Evolutionary conservation across 2,888 invertebrate genomes (phyloP).

Genomic region (Drosophila paranaensis): DNA sequence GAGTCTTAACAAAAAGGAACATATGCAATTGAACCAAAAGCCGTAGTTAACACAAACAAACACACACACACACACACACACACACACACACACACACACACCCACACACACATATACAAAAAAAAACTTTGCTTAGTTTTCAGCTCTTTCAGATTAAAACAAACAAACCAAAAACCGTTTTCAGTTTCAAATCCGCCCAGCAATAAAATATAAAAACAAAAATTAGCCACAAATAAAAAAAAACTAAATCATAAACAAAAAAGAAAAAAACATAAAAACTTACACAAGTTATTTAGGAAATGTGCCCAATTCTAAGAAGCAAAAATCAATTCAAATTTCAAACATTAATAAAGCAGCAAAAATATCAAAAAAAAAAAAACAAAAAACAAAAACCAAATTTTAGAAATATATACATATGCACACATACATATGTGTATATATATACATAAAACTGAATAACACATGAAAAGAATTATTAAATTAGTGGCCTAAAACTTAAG

Average conservation of each 20-base stretch:
- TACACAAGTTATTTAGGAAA: slow-evolving; percentile 47
- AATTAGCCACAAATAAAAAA: slow-evolving; percentile 15
- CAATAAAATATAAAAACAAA: slow-evolving; percentile 24
- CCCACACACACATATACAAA: not conserved
- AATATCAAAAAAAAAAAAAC: slow-evolving; percentile 63
- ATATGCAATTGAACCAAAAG: slow-evolving; percentile 15
- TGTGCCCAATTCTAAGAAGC: slow-evolving; percentile 54
- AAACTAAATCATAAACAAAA: not conserved
- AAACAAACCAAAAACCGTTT: slow-evolving; percentile 62
- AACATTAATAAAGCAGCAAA: slow-evolving; percentile 62
- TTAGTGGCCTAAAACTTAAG: slow-evolving; percentile 65
- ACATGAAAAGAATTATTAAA: slow-evolving; percentile 28
- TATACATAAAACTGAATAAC: slow-evolving; percentile 28
- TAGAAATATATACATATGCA: slow-evolving; percentile 40
- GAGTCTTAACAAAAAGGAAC: not conserved
- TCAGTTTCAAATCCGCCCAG: slow-evolving; percentile 77
- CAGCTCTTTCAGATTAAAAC: slow-evolving; percentile 26
- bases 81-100: slow-evolving; percentile 10
- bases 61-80: slow-evolving; percentile 12
- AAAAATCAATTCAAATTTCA: slow-evolving; percentile 23
- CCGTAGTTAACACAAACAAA: slow-evolving; percentile 36
- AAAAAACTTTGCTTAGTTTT: slow-evolving; percentile 43
- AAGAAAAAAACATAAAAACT: not conserved
- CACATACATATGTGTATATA: slow-evolving; percentile 23
- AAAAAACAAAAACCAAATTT: not conserved